Percentiles rank a stretch among this genome's conserved stretches.
Conservation (phyloP, 1,140 invertebrate species). For the Drosophila takahashii region DNA sequence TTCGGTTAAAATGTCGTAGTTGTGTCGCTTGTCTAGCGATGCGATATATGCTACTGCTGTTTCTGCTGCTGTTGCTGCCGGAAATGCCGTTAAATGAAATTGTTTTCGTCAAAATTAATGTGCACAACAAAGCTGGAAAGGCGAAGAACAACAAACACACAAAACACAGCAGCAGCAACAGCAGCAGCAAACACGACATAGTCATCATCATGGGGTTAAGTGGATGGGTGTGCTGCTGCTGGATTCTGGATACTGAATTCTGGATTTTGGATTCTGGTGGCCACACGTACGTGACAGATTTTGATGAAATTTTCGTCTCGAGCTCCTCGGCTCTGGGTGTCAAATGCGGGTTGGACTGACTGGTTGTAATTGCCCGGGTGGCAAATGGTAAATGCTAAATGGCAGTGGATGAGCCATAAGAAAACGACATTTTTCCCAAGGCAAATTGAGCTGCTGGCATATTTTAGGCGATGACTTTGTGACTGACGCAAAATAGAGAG, state of each 20-base stretch:
- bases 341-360: slow-evolving; percentile 36
- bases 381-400: not conserved
- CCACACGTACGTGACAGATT: slow-evolving; percentile 71
- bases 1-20: slow-evolving; percentile 56
- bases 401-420: slow-evolving; percentile 6
- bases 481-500: not conserved
- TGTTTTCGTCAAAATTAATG: slow-evolving; percentile 79
- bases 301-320: slow-evolving; percentile 64
- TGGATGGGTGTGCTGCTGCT: slow-evolving; percentile 41
- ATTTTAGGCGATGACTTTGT: slow-evolving; percentile 16
- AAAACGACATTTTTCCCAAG: slow-evolving; percentile 9
- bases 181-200: slow-evolving; percentile 7
- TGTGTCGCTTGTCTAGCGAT: slow-evolving; percentile 28
- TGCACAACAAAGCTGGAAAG: slow-evolving; percentile 47
- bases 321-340: slow-evolving; percentile 19
- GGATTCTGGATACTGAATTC: slow-evolving; percentile 7
- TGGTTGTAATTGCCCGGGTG: slow-evolving; percentile 54
- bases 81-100: slow-evolving; percentile 77
- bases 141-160: slow-evolving; percentile 21
- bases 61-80: slow-evolving; percentile 39
- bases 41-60: slow-evolving; percentile 25
- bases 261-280: slow-evolving; percentile 18
- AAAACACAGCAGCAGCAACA: too few species aligned
- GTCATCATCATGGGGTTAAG: slow-evolving; percentile 56
- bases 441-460: slow-evolving; percentile 27